Conservation (phyloP, 2,888 invertebrate species). For the Laspeyria flexula region DNA sequence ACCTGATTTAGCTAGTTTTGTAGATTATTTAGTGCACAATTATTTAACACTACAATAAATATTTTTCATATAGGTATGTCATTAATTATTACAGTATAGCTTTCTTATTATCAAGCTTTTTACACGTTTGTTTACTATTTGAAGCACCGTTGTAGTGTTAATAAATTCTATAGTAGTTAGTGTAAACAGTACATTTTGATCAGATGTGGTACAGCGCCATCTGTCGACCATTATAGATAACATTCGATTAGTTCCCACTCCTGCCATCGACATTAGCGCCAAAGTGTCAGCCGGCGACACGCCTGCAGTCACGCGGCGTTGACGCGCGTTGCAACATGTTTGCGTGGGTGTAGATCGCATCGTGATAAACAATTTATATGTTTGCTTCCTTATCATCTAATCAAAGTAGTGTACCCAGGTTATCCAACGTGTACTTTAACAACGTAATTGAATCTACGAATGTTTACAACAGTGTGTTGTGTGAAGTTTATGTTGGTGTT, state of each 20-base stretch:
- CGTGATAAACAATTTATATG: conserved; percentile 75
- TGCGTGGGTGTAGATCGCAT: conserved; percentile 80
- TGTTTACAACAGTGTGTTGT: conserved; percentile 58
- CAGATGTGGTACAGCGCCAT: conserved; percentile 59
- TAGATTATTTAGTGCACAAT: background rate
- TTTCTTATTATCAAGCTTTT: too few relatives aligned
- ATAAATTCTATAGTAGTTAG: conserved; percentile 25
- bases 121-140: conserved; percentile 38
- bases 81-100: too few relatives aligned
- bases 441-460: conserved; percentile 43
- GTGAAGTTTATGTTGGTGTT: conserved; percentile 71
- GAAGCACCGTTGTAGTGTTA: conserved; percentile 16
- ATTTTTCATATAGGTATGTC: too few relatives aligned
- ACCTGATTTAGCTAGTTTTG: conserved; percentile 6
- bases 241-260: conserved; percentile 51
- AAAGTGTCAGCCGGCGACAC: conserved; percentile 79
- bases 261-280: conserved; percentile 62
- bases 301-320: conserved; percentile 85
- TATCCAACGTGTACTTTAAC: conserved; percentile 48
- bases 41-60: background rate
- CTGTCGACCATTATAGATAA: conserved; percentile 45
- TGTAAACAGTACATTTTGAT: conserved; percentile 35
- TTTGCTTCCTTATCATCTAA: conserved; percentile 73
- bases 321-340: conserved; percentile 81
- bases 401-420: conserved; percentile 62